These are phyloP conservation scores for Iphiclides podalirius DNA, from an alignment of 2,888 invertebrate species.

Conservation along the genomic window DNA sequence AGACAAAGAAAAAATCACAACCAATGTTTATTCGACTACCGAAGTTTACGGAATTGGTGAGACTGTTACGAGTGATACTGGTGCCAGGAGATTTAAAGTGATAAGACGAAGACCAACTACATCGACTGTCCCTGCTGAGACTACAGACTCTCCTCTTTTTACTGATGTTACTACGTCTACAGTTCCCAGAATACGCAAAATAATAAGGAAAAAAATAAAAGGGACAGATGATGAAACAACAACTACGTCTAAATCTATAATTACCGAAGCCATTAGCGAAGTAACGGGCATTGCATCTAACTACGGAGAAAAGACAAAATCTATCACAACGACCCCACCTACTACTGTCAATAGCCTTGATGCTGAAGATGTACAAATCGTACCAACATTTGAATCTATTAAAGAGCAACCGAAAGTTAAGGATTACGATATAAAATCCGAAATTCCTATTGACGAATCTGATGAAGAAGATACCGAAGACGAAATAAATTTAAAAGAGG, in stretches of 20 bases:
- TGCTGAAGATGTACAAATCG: slow-evolving; percentile 10
- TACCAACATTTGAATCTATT: slow-evolving; percentile 19
- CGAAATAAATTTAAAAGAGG: neutral
- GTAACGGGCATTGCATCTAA: slow-evolving; percentile 3
- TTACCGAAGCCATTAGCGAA: neutral
- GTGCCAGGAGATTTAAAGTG: slow-evolving; percentile 18
- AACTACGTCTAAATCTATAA: slow-evolving; percentile 7
- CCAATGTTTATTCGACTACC: slow-evolving; percentile 1
- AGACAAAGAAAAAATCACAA: slow-evolving; percentile 35
- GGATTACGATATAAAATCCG: neutral
- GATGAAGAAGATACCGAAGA: neutral
- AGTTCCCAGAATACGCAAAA: slow-evolving; percentile 18
- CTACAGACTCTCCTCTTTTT: slow-evolving; percentile 1
- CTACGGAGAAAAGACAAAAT: slow-evolving; percentile 22
- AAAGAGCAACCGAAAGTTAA: slow-evolving; percentile 17
- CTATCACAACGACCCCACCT: slow-evolving; percentile 5
- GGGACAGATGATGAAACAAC: slow-evolving; percentile 5
- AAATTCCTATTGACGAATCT: neutral
- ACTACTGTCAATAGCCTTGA: slow-evolving; percentile 5
- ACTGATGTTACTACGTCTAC: slow-evolving; percentile 13
- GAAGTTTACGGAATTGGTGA: slow-evolving; percentile 8
- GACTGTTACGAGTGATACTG: slow-evolving; percentile 13
- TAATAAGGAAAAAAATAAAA: slow-evolving; percentile 21
- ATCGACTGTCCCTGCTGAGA: slow-evolving; percentile 6
- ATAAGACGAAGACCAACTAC: slow-evolving; percentile 15